Evolutionary conservation across 1,140 invertebrate species (phyloP), one percentile per base, ranked within the genome.

Genomic region (Diorhabda sublineata): DNA sequence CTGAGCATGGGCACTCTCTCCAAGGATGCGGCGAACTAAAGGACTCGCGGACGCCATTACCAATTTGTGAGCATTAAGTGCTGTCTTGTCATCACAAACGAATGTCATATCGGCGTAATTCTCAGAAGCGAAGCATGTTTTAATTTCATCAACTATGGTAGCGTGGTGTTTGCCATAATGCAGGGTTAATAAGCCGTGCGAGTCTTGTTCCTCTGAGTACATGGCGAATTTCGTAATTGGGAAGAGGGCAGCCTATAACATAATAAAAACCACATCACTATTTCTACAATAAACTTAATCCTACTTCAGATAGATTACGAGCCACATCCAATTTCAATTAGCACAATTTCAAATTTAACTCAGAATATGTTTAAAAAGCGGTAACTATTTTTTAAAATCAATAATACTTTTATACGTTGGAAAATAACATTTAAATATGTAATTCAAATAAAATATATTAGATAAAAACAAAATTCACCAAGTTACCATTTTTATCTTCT

Each of bases 131-230:
- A 92, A 93, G 85, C 91, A 92, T 76, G 90, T 89, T 77, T 90
- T 90, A 80, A 93, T 90, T 85, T 93, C 92, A 78, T 91, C 91
- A 80, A 92, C 88, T 84, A 93, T 89, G 81, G 91, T 92, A 82
- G 91, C 91, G 84, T 92, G 91, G 86, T 93, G 92, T 84, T 93
- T 93, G 84, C 91, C 91, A 84, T 93, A 93, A 83, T 92, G 92
- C 82, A 94, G 88, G 78, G 92, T 93, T 84, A 94, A 87, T 84
- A 92, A 73, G 71, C 80, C 80, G 74, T 81, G 80, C 63, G 78
- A 73, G 70, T 81, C 80, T 76, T 79, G 76, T 75, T 80, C 79
- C 70, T 79, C 78, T 67, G 80, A 75, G 80, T 79, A 81, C 80
- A 81, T 81, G 80, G 80, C 80, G 79, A 74, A 76, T 71, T 73